phyloP scores from a whole-genome alignment of 2,888 invertebrate species.

The Hemistola chrysoprasaria region DNA sequence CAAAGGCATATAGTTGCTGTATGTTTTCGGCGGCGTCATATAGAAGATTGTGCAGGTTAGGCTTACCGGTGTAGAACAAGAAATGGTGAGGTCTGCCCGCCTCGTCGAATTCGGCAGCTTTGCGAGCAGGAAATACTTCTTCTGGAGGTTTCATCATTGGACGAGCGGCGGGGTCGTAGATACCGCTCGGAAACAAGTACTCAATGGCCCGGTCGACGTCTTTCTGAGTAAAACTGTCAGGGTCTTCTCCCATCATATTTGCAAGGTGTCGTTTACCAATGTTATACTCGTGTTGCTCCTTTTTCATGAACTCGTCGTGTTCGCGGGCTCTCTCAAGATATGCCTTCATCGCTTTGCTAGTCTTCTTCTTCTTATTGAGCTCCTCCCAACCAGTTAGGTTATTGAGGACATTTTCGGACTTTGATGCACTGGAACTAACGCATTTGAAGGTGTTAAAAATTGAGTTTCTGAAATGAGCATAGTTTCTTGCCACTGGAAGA shows the following conservation, averaged over 20 bases:
- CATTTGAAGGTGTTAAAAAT: constrained; percentile 42
- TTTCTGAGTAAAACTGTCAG: constrained; percentile 92
- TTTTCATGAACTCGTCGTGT: constrained; percentile 92
- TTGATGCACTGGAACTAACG: constrained; percentile 36
- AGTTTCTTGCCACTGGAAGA: constrained; percentile 42
- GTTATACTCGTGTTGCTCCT: constrained; percentile 90
- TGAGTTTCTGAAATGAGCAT: constrained; percentile 35
- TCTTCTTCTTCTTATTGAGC: constrained; percentile 79
- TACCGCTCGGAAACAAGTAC: constrained; percentile 97
- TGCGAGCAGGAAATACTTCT: constrained; percentile 91
- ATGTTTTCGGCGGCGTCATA: constrained; percentile 89
- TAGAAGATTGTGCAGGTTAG: constrained; percentile 91
- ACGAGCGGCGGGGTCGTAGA: constrained; percentile 91
- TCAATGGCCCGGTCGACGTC: constrained; percentile 94
- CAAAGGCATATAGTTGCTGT: constrained; percentile 84
- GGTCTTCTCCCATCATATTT: constrained; percentile 99
- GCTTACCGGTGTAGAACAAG: constrained; percentile 95
- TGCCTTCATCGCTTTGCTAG: constrained; percentile 94
- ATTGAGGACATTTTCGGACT: constrained; percentile 42
- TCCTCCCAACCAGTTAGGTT: constrained; percentile 70
- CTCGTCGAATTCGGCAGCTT: constrained; percentile 95
- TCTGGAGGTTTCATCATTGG: constrained; percentile 96
- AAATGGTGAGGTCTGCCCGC: constrained; percentile 95
- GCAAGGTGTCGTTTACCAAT: constrained; percentile 97
- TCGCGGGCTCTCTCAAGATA: constrained; percentile 92